phyloP scores from a whole-genome alignment of 1,140 invertebrate species.

The Papilio aristodemus region DNA sequence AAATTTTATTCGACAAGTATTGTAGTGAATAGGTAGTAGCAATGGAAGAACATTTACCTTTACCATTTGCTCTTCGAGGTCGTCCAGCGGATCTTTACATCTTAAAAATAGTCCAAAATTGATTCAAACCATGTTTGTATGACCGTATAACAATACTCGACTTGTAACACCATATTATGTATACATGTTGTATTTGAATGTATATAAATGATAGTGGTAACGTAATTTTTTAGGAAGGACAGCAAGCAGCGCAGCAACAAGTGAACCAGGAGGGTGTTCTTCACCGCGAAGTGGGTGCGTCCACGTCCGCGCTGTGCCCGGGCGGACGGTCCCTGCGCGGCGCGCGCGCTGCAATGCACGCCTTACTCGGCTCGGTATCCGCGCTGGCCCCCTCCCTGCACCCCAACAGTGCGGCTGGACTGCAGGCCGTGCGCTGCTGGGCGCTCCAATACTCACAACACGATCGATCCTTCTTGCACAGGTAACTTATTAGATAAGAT shows the following conservation, averaged over 20 bases:
- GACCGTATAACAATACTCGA: too few species aligned
- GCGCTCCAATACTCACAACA: conserved; percentile 92
- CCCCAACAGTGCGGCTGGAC: conserved; percentile 91
- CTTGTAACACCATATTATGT: too few species aligned
- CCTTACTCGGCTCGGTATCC: conserved; percentile 93
- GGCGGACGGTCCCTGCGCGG: conserved; percentile 57
- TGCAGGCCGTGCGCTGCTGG: conserved; percentile 97
- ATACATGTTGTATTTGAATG: too few species aligned
- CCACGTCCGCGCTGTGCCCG: conserved; percentile 60
- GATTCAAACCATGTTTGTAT: too few species aligned
- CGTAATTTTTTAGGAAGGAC: neutral
- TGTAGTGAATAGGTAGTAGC: too few species aligned
- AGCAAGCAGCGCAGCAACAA: conserved; percentile 36
- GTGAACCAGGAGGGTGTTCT: conserved; percentile 33
- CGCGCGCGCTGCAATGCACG: conserved; percentile 91
- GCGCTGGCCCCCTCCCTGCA: conserved; percentile 95
- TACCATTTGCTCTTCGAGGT: too few species aligned
- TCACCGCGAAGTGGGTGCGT: conserved; percentile 43
- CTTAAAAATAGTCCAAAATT: too few species aligned
- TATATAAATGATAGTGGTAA: too few species aligned
- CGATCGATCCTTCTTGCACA: conserved; percentile 96
- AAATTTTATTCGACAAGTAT: too few species aligned
- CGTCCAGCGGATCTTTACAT: too few species aligned
- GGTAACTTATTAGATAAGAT: too few species aligned
- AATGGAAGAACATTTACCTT: too few species aligned